Conservation (phyloP, 2,888 invertebrate genomes). For the Drosophila multiciliata region DNA sequence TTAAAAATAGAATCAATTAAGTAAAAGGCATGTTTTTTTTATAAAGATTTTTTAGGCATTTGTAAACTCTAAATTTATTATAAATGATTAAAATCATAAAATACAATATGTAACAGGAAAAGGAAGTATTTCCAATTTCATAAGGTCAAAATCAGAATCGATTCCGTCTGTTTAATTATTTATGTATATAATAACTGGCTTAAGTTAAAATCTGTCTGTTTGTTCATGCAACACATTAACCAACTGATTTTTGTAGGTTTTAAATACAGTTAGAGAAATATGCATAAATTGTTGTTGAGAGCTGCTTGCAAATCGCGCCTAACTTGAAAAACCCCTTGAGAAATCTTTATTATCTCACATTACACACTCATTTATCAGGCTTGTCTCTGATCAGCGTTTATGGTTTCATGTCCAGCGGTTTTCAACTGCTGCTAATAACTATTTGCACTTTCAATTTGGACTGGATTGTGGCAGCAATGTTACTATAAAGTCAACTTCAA, state of each 20-base stretch:
- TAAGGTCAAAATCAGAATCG: not conserved
- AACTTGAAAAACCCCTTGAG: constrained; percentile 12
- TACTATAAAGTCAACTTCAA: constrained; percentile 19
- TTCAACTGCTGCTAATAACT: constrained; percentile 44
- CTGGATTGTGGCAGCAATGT: constrained; percentile 22
- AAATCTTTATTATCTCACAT: constrained; percentile 46
- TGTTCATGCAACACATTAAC: not conserved
- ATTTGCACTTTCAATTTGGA: constrained; percentile 62
- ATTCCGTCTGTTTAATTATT: not conserved
- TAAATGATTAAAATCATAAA: too few relatives aligned
- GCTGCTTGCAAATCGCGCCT: constrained; percentile 3
- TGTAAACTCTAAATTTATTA: too few relatives aligned
- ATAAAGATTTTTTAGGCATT: not conserved
- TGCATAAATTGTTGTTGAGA: constrained; percentile 1
- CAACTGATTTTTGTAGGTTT: constrained; percentile 6
- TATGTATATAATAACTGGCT: not conserved
- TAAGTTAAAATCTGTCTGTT: not conserved
- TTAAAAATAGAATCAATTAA: not conserved
- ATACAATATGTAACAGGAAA: not conserved
- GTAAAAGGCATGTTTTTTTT: not conserved
- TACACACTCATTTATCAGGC: constrained; percentile 30
- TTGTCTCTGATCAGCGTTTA: constrained; percentile 17
- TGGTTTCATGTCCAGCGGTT: constrained; percentile 32
- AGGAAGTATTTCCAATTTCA: not conserved
- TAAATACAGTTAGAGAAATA: constrained; percentile 17